These are phyloP conservation scores for Hofmannophila pseudospretella DNA, from an alignment of 2,888 invertebrate genomes.

Conservation along the genomic window DNA sequence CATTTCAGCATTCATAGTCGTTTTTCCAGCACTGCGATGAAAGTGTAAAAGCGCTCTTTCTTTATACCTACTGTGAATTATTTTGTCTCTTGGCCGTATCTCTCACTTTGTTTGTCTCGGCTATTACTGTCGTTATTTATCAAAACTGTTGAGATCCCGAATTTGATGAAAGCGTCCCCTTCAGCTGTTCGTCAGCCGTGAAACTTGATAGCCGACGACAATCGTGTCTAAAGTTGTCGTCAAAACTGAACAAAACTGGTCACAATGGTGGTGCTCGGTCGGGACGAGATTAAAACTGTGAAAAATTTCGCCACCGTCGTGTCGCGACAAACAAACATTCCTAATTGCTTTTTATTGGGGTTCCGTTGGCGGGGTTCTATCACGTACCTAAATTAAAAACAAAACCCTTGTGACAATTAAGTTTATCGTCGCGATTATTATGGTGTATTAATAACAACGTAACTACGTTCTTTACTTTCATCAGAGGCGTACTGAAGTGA, in stretches of 20 bases:
- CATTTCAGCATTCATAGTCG: too few species aligned
- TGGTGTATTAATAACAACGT: too few species aligned
- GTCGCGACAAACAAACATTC: conserved; percentile 41
- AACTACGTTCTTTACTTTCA: too few species aligned
- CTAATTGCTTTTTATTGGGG: conserved; percentile 29
- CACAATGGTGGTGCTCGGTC: conserved; percentile 26
- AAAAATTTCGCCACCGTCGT: conserved; percentile 21
- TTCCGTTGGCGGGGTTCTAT: too few species aligned
- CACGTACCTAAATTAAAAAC: too few species aligned
- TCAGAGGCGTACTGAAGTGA: too few species aligned
- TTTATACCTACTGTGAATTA: too few species aligned
- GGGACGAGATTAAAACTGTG: conserved; percentile 26
- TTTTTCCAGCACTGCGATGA: too few species aligned
- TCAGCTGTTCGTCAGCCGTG: conserved; percentile 27
- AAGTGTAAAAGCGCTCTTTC: too few species aligned
- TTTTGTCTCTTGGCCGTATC: too few species aligned
- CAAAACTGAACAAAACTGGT: conserved; percentile 27
- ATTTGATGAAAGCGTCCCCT: conserved; percentile 9
- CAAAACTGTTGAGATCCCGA: neutral
- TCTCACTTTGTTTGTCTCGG: neutral
- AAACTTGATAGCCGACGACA: conserved; percentile 22
- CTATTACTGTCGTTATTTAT: neutral
- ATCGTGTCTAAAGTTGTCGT: conserved; percentile 38
- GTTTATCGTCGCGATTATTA: too few species aligned
- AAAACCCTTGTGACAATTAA: too few species aligned